A percentile compares a stretch with the other conserved stretches of the same genome.
These are phyloP conservation scores for Sphecodes monilicornis DNA, from an alignment of 2,888 invertebrate species.

Conservation along the genomic window DNA sequence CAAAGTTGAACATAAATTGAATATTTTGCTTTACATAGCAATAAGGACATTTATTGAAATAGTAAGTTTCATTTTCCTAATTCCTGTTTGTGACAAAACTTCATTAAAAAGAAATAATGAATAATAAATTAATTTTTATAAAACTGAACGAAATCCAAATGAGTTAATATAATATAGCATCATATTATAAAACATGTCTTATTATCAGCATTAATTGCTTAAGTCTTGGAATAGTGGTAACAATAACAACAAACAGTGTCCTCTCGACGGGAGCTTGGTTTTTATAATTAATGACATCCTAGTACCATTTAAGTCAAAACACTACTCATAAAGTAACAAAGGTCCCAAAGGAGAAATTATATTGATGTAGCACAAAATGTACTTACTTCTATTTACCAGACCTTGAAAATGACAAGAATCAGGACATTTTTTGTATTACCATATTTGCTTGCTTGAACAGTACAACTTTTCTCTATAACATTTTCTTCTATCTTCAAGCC, in stretches of 20 bases:
- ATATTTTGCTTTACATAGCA: background rate
- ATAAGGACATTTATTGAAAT: background rate
- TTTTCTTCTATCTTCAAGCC: too few relatives aligned
- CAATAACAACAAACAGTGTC: slow-evolving; percentile 26
- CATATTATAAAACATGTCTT: slow-evolving; percentile 12
- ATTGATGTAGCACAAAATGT: background rate
- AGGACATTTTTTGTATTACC: too few relatives aligned
- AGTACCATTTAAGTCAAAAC: background rate
- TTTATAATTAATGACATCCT: background rate
- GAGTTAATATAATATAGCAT: slow-evolving; percentile 27
- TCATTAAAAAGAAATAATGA: slow-evolving; percentile 1
- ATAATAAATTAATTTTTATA: slow-evolving; percentile 16
- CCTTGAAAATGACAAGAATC: too few relatives aligned
- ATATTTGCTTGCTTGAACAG: too few relatives aligned
- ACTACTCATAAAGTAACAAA: background rate
- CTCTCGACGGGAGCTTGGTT: background rate
- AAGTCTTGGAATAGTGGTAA: slow-evolving; percentile 28
- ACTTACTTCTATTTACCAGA: too few relatives aligned
- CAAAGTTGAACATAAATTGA: background rate
- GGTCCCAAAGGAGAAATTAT: background rate
- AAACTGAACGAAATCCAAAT: slow-evolving; percentile 29
- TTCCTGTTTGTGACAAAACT: too few relatives aligned
- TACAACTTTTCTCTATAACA: too few relatives aligned
- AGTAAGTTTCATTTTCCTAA: background rate
- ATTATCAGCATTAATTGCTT: slow-evolving; percentile 6